Conservation (phyloP, 2,888 invertebrate genomes). For the Mythimna impura region DNA sequence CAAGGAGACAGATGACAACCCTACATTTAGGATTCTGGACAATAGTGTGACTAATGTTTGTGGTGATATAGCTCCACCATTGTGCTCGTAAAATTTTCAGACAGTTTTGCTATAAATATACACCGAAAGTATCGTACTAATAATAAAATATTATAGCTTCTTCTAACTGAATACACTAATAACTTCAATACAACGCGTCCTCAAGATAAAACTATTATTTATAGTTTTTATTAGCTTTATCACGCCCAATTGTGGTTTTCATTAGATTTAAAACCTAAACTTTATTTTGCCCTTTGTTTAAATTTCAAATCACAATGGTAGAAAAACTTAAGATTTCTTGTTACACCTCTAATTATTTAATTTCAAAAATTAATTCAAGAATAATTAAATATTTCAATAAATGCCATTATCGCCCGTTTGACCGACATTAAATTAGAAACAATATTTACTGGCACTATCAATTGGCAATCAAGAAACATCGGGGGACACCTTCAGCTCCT, state of each 20-base stretch:
- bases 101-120: conserved; percentile 59
- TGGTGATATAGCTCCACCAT: conserved; percentile 51
- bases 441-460: conserved; percentile 52
- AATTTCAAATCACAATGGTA: not conserved
- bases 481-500: conserved; percentile 26
- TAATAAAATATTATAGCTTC: conserved; percentile 53
- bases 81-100: conserved; percentile 53
- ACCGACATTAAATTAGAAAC: conserved; percentile 43
- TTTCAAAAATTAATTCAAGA: not conserved
- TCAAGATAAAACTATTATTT: conserved; percentile 26
- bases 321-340: not conserved
- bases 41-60: conserved; percentile 63
- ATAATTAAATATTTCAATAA: conserved; percentile 11
- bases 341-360: conserved; percentile 3
- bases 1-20: conserved; percentile 57
- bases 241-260: conserved; percentile 28
- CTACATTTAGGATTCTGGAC: conserved; percentile 49
- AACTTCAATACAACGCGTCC: conserved; percentile 22
- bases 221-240: conserved; percentile 14
- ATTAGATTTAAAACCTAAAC: conserved; percentile 10
- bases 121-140: conserved; percentile 44
- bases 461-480: conserved; percentile 36
- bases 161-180: conserved; percentile 33
- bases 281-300: conserved; percentile 2
- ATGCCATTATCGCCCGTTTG: conserved; percentile 2